Evolutionary conservation across 2,113 vertebrate species (phyloP).

Genomic region (Pitta sordida): DNA sequence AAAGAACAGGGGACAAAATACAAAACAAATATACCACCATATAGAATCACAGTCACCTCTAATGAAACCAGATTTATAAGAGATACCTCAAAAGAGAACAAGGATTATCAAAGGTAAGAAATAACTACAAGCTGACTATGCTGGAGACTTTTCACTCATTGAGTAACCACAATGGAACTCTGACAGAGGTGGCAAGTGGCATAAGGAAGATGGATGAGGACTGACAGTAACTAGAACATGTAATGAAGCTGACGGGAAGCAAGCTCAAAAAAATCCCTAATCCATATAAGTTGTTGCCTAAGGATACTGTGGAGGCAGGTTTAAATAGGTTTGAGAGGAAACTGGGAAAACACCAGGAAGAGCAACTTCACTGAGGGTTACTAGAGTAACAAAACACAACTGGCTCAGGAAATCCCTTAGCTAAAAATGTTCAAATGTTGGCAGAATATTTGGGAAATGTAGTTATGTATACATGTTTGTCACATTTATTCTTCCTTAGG

Average conservation of each 20-base stretch:
- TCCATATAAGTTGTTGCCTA: background rate
- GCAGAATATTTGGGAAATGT: background rate
- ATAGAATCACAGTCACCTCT: background rate
- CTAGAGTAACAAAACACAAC: background rate
- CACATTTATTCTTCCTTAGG: background rate
- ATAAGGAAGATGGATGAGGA: background rate
- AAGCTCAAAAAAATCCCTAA: background rate
- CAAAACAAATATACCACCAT: background rate
- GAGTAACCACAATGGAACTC: background rate
- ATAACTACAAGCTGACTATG: background rate
- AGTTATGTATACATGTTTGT: background rate
- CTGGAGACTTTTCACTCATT: background rate
- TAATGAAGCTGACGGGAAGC: background rate
- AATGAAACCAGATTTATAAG: background rate
- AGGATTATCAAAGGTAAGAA: background rate
- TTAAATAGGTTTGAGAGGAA: background rate
- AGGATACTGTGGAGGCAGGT: background rate
- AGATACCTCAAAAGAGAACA: background rate
- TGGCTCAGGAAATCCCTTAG: background rate
- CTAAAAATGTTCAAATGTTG: background rate
- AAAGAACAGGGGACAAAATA: background rate
- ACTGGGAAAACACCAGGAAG: background rate
- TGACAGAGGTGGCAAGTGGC: background rate
- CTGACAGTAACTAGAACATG: background rate
- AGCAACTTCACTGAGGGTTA: background rate